phyloP scores from a whole-genome alignment of 2,113 vertebrate species.

The Thinocorus orbignyianus region DNA sequence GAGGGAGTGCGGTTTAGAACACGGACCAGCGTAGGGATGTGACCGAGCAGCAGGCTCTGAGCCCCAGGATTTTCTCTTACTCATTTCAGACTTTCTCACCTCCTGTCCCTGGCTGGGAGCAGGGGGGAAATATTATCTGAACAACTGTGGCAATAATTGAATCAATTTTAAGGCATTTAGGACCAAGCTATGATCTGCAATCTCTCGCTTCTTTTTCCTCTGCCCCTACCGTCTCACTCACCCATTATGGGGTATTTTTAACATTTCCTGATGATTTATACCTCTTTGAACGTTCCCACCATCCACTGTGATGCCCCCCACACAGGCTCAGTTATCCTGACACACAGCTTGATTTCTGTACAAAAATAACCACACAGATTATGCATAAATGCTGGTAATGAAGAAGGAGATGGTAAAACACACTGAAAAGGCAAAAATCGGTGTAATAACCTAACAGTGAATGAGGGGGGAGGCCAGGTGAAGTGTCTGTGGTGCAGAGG shows the following conservation, averaged over 20 bases:
- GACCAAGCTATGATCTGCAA: background rate
- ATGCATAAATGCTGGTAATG: background rate
- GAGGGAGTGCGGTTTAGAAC: fast-evolving
- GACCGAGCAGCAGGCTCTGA: background rate
- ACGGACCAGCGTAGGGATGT: background rate
- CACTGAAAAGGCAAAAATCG: background rate
- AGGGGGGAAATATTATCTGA: background rate
- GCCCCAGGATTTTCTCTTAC: background rate
- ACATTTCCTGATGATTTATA: background rate
- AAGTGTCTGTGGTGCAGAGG: background rate
- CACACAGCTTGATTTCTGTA: background rate
- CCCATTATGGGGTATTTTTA: fast-evolving
- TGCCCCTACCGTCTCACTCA: background rate
- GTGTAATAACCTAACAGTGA: background rate
- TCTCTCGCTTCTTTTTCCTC: background rate
- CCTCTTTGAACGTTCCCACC: background rate
- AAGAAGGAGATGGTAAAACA: background rate
- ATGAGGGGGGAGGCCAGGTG: background rate
- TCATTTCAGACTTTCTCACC: background rate
- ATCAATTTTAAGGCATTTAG: background rate
- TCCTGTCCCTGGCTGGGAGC: background rate
- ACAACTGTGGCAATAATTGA: background rate
- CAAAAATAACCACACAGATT: background rate
- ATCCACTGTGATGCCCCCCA: background rate
- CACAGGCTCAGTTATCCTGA: background rate